A percentile compares a stretch with the other conserved stretches of the same genome.
Evolutionary conservation across 1,140 invertebrate species (phyloP).

Genomic region (Neodiprion fabricii): DNA sequence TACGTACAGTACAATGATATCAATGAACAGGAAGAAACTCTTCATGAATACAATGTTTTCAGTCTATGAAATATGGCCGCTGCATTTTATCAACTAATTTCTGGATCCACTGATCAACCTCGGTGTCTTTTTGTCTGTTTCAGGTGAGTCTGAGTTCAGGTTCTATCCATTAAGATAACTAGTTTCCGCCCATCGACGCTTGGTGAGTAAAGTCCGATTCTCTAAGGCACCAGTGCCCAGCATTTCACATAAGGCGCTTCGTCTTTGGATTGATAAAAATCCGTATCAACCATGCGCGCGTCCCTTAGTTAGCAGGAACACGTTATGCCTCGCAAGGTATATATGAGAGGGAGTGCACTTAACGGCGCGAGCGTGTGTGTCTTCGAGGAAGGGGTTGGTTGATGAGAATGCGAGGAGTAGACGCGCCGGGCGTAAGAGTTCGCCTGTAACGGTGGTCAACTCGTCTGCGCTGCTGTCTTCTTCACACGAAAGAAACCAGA

Average conservation of each 20-base stretch:
- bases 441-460: conserved; percentile 40
- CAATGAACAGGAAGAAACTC: neutral
- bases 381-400: conserved; percentile 21
- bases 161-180: neutral
- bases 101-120: too few species aligned
- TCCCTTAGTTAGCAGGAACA: conserved; percentile 27
- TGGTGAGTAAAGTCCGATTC: neutral
- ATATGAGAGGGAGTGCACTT: conserved; percentile 24
- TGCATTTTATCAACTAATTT: too few species aligned
- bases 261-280: conserved; percentile 20
- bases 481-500: neutral
- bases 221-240: too few species aligned
- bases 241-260: too few species aligned
- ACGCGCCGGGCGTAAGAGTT: conserved; percentile 39
- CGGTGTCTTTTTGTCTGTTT: conserved; percentile 21
- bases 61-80: too few species aligned
- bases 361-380: conserved; percentile 10
- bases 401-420: conserved; percentile 36
- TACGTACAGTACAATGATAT: too few species aligned
- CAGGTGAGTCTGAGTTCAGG: conserved; percentile 15
- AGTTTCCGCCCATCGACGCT: neutral
- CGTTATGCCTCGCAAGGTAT: conserved; percentile 27
- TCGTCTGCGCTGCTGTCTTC: conserved; percentile 30
- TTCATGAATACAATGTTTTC: too few species aligned
- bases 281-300: conserved; percentile 13